phyloP scores from a whole-genome alignment of 2,113 vertebrate genomes.

The Cebidichthys violaceus region DNA sequence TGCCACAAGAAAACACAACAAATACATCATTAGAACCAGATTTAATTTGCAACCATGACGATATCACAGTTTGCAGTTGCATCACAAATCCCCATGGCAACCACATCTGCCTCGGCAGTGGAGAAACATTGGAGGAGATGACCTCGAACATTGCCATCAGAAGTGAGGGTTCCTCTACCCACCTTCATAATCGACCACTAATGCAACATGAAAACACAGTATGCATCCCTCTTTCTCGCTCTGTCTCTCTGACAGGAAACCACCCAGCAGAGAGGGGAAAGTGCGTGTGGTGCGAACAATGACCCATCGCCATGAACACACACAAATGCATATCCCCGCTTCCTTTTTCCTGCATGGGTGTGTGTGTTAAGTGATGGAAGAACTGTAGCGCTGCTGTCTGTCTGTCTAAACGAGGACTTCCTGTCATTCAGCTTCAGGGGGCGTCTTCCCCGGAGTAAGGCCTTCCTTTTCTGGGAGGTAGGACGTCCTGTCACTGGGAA shows the following conservation, averaged over 20 bases:
- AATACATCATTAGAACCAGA: slow-evolving; percentile 15
- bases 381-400: slow-evolving; percentile 86
- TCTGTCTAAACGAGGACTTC: slow-evolving; percentile 97
- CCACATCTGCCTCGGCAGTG: slow-evolving; percentile 6
- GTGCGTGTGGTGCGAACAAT: slow-evolving; percentile 54
- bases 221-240: slow-evolving; percentile 7
- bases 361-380: slow-evolving; percentile 84
- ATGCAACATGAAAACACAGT: not conserved
- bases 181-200: not conserved
- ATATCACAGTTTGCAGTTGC: slow-evolving; percentile 31
- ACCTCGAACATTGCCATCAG: not conserved
- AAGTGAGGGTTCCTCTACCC: not conserved
- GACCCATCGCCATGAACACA: slow-evolving; percentile 32
- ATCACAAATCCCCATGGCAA: slow-evolving; percentile 26
- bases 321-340: slow-evolving; percentile 31
- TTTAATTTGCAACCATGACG: slow-evolving; percentile 39
- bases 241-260: slow-evolving; percentile 39
- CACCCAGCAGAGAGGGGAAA: slow-evolving; percentile 24
- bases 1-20: slow-evolving; percentile 8
- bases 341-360: slow-evolving; percentile 87
- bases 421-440: slow-evolving; percentile 93
- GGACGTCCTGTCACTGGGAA: slow-evolving; percentile 93
- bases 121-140: not conserved
- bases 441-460: slow-evolving; percentile 90
- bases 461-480: slow-evolving; percentile 85